Conservation (phyloP, 2,797 vertebrate genomes). For the Bryconaethiops microstoma region DNA sequence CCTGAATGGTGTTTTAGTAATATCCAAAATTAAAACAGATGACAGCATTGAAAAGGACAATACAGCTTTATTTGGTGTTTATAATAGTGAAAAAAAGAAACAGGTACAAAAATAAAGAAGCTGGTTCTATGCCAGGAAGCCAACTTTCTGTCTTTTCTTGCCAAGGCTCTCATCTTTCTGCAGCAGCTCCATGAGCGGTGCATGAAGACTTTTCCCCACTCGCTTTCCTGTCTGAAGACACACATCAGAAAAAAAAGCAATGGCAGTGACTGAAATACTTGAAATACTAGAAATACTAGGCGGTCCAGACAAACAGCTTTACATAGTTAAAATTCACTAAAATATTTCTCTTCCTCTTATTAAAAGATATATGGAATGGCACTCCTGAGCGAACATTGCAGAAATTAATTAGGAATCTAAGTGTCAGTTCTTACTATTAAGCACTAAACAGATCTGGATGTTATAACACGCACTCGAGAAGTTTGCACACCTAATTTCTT, state of each 20-base stretch:
- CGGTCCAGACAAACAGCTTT: not conserved
- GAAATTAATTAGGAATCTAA: too few relatives aligned
- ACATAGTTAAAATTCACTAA: not conserved
- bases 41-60: not conserved
- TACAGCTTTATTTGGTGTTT: constrained; percentile 32
- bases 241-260: not conserved
- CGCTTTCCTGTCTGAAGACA: constrained; percentile 85
- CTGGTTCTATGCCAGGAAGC: constrained; percentile 72
- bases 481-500: too few relatives aligned
- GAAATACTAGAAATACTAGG: not conserved
- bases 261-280: not conserved
- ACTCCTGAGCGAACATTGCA: too few relatives aligned
- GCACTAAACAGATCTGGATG: too few relatives aligned
- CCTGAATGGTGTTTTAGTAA: not conserved
- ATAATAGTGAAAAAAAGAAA: constrained; percentile 49
- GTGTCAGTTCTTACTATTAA: too few relatives aligned
- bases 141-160: constrained; percentile 78
- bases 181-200: constrained; percentile 85
- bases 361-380: too few relatives aligned
- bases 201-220: constrained; percentile 89
- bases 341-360: too few relatives aligned
- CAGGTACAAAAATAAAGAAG: constrained; percentile 37
- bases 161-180: constrained; percentile 90
- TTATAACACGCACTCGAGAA: too few relatives aligned
- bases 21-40: constrained; percentile 29